Evolutionary conservation across 2,113 vertebrate genomes (phyloP).

Genomic region (Lamprologus tigripictilis): DNA sequence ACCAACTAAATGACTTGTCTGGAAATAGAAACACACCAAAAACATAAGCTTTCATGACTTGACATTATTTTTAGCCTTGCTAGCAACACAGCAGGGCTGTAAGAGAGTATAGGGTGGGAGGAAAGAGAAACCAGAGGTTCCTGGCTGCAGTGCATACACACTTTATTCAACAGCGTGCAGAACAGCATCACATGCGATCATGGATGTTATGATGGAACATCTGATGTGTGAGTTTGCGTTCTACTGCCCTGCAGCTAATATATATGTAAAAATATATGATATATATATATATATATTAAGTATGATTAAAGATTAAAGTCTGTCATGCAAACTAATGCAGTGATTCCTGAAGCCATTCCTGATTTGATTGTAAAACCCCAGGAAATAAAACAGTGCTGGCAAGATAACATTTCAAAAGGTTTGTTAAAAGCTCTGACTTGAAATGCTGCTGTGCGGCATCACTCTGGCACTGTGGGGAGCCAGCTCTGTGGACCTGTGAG

Average conservation of each 20-base stretch:
- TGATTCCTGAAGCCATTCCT: background rate
- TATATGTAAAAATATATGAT: too few species aligned
- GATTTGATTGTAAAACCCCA: background rate
- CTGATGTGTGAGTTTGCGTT: background rate
- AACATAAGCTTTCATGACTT: constrained; percentile 1
- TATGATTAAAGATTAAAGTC: background rate
- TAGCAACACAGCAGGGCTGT: background rate
- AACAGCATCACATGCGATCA: background rate
- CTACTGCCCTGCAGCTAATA: background rate
- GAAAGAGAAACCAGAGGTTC: background rate
- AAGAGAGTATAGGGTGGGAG: background rate
- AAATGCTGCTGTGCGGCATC: background rate
- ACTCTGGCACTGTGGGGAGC: background rate
- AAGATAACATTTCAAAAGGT: background rate
- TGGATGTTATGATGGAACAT: background rate
- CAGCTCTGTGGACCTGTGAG: background rate
- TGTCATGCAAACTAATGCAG: background rate
- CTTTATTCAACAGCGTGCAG: background rate
- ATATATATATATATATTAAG: background rate
- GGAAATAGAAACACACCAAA: constrained; percentile 18
- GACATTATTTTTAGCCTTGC: constrained; percentile 8
- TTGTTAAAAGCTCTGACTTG: background rate
- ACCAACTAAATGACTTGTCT: constrained; percentile 38
- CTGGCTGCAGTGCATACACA: background rate
- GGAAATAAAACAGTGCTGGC: background rate